Base-by-base conservation (phyloP, 2,888 invertebrate genomes). In the Tetheella fluctuosa region DNA sequence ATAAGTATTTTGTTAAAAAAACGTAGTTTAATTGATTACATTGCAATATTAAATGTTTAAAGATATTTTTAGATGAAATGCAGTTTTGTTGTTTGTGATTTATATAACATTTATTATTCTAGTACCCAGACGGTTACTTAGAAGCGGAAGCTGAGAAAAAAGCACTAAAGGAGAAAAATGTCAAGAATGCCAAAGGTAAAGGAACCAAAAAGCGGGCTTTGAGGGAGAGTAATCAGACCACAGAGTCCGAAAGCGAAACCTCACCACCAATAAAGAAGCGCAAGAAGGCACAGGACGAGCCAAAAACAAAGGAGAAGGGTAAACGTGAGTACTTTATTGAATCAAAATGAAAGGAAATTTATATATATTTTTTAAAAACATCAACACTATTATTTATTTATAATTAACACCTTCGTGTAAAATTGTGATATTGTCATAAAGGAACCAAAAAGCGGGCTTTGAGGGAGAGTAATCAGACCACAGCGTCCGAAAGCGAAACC, bases 51-150 rank as follows among this genome's bases (percentile, higher is more conserved):
- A n/a, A n/a, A n/a, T n/a, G n/a, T n/a, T n/a, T n/a, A n/a, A n/a
- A n/a, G n/a, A n/a, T n/a, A n/a, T n/a, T n/a, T n/a, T n/a, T n/a
- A n/a, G n/a, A n/a, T n/a, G n/a, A n/a, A n/a, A n/a, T n/a, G n/a
- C n/a, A n/a, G n/a, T n/a, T n/a, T n/a, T n/a, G n/a, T n/a, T n/a
- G n/a, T n/a, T n/a, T n/a, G n/a, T n/a, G n/a, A n/a, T 34, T 6
- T n/a, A n/a, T n/a, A 56, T 20, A 23, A 23, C 15, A 53, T 13
- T 13, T 34, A 58, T 60, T 64, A 60, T 64, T 65, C 37, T 77
- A 95, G 95, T 96, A 96, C 81, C 96, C 97, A 5, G 95, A 95
- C 25, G 96, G 96, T 2, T 96, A 95, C 77, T 79, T 95, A 55
- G 96, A 96, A 81, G 95, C 95, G 0, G 93, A 94, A 76, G 94